Base-by-base conservation (phyloP, 2,888 invertebrate species). In the Sinotaia quadrata region DNA sequence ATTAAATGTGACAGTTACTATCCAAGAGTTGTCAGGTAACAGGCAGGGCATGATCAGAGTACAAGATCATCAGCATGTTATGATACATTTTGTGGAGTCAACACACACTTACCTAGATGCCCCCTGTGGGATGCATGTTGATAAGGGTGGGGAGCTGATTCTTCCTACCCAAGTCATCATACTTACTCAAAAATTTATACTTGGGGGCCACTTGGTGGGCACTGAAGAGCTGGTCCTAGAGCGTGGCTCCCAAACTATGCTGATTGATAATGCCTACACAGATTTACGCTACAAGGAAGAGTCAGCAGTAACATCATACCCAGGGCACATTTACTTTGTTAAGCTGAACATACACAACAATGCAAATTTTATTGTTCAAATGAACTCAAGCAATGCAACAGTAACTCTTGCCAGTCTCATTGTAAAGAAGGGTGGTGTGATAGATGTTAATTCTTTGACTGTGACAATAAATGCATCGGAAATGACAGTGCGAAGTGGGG, bases 21-120 rank as follows among this genome's bases (percentile, higher is more conserved):
- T 81, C 37, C 75, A 80, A 62, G 82, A 83, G 60, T 74, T 83
- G 47, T 78, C 78, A 12, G 83, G 83, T n/a, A 81, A 83, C 69
- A 74, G 75, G 56, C 75, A 79, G 56, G 83, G 83, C 1, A 68
- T 80, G 69, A 71, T 83, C 1, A 54, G 80, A n/a, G 76, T 82
- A 2, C 79, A 79, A 56, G 68, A 66, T 41, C 54, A 66, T 10
- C 83, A 83, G 59, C 77, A 78, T 51, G 67, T 82, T 8, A 57
- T 73, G 24, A 75, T 83, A 2, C 31, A 80, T 56, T 80, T 78
- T 72, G 79, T 82, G 5, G 79, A 76, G 34, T 77, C 81, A 2
- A 80, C 83, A 1, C 81, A 82, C 68, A 82, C 82, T 8, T 81
- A 81, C 57, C 69, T 83, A 7, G 80, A 81, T 67, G 71, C 81